Conservation (phyloP, 2,113 vertebrate genomes). For the Accipiter virgatus region DNA sequence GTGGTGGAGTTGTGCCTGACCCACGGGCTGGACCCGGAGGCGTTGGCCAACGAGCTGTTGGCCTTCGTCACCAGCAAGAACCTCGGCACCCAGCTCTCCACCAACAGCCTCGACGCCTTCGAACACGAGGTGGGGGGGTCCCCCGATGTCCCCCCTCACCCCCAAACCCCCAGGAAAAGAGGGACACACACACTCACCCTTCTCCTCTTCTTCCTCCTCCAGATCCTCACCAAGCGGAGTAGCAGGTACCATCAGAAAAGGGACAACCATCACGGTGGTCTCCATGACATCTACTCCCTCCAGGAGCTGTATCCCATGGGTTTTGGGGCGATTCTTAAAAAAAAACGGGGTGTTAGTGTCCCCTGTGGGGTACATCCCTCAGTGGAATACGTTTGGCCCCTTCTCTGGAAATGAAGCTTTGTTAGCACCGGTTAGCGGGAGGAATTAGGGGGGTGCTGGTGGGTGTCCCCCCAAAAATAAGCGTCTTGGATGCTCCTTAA, state of each 20-base stretch:
- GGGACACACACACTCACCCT: accelerated
- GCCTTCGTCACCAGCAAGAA: constrained; percentile 78
- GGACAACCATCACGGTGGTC: constrained; percentile 51
- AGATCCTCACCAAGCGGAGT: background rate
- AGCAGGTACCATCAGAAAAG: constrained; percentile 56
- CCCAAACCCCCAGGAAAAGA: accelerated
- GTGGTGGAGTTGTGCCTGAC: constrained; percentile 86
- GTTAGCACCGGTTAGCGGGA: background rate
- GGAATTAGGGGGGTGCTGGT: background rate
- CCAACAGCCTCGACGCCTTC: constrained; percentile 76
- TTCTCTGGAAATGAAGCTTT: background rate
- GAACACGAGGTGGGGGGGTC: constrained; percentile 81
- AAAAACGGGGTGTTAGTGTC: background rate
- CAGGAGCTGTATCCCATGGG: constrained; percentile 83
- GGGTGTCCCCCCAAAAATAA: too few species aligned
- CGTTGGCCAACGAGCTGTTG: constrained; percentile 80
- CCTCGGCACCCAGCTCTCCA: constrained; percentile 39
- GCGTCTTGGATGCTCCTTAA: background rate
- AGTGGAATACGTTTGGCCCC: accelerated
- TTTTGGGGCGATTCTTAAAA: background rate
- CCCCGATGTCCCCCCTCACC: background rate
- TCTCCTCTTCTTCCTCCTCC: accelerated
- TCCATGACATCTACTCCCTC: constrained; percentile 76
- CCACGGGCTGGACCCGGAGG: constrained; percentile 69
- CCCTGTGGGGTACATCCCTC: background rate